Conservation (phyloP, 2,888 invertebrate species). For the Rhorus exstirpatorius region DNA sequence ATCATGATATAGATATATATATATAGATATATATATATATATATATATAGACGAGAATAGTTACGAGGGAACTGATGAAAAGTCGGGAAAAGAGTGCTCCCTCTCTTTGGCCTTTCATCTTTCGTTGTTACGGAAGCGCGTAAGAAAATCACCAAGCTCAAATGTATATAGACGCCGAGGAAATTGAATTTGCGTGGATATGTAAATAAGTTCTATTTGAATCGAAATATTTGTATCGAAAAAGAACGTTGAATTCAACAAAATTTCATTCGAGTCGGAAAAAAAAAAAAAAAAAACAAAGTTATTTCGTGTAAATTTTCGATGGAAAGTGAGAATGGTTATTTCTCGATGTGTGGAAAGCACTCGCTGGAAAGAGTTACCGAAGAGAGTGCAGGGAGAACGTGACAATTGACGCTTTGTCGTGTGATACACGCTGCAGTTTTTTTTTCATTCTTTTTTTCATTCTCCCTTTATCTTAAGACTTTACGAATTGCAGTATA, state of each 20-base stretch:
- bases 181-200: background rate
- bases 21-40: too few relatives aligned
- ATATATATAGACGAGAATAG: background rate
- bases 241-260: too few relatives aligned
- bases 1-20: background rate
- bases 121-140: background rate
- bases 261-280: too few relatives aligned
- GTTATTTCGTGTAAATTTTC: background rate
- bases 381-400: background rate
- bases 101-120: background rate
- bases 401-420: conserved; percentile 23
- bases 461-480: conserved; percentile 2
- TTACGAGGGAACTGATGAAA: conserved; percentile 7
- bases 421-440: conserved; percentile 16
- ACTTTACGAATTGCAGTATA: conserved; percentile 45
- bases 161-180: background rate
- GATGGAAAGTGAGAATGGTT: background rate
- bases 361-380: background rate
- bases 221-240: background rate
- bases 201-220: background rate
- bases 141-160: background rate
- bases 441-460: conserved; percentile 4
- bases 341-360: background rate
- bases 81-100: background rate
- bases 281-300: too few relatives aligned